Conservation (phyloP, 2,113 vertebrate genomes). For the Mustelus asterias region DNA sequence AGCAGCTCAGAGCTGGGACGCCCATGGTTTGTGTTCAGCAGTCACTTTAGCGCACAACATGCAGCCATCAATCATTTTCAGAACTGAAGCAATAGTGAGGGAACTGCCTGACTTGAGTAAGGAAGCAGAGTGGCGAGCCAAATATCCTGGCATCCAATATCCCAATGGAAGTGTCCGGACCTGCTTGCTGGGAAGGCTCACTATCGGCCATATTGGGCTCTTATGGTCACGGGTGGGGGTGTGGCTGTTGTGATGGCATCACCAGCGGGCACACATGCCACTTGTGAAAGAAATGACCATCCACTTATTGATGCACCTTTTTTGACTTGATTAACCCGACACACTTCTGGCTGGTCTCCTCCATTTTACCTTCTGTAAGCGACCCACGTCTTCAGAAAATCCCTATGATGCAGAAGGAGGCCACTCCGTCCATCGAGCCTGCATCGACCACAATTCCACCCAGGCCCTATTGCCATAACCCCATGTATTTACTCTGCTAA, state of each 20-base stretch:
- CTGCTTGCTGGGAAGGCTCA: not conserved
- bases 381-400: too few relatives aligned
- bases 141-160: not conserved
- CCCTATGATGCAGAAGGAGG: too few relatives aligned
- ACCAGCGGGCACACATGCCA: not conserved
- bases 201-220: not conserved
- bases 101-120: not conserved
- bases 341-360: not conserved
- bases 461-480: too few relatives aligned
- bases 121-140: not conserved
- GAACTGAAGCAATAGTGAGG: not conserved
- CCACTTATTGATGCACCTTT: not conserved
- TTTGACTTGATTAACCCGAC: not conserved
- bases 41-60: not conserved
- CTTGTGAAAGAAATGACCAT: not conserved
- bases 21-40: not conserved
- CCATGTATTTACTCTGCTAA: too few relatives aligned
- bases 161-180: not conserved
- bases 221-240: not conserved
- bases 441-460: too few relatives aligned
- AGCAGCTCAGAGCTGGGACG: not conserved
- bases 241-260: not conserved
- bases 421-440: too few relatives aligned
- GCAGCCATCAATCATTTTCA: not conserved
- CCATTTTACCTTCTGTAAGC: too few relatives aligned